Evolutionary conservation across 1,140 invertebrate genomes (phyloP), one percentile per base, ranked within the genome.

Genomic region (Aplysia californica): DNA sequence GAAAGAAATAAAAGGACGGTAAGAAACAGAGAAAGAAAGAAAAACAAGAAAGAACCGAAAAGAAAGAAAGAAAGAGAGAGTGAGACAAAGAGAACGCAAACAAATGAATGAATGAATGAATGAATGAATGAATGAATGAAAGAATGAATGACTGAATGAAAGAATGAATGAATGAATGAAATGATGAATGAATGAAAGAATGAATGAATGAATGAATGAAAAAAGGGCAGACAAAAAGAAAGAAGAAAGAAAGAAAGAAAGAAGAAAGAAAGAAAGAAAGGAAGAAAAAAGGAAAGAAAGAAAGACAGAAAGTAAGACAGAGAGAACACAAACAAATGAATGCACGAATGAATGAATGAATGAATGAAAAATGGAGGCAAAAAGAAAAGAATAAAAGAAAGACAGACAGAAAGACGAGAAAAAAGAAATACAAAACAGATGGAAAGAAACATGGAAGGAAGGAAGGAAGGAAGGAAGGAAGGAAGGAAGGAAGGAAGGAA

Each of bases 401-500:
- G n/a, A n/a, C n/a, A 41, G 26, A 44, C 20, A 1, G 29, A 44
- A 41, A 56, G n/a, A 20, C 39, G 29, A 31, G 44, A 35, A 29
- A 55, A 55, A 4, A 56, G 26, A 29, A 26, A 20, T 15, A 23
- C 29, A 1, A 50, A 26, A 35, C 10, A n/a, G n/a, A 50, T 10
- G n/a, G 44, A 50, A 50, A n/a, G 55, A 72, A 35, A 44, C 33
- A 58, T 33, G 55, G 69, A 72, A 21, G 55, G 55, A 72, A 58
- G 55, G 55, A 72, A 72, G 55, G 55, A 72, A 59, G 69, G 55
- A 72, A 58, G 55, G 55, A 72, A 72, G 69, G 55, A 72, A 58
- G 69, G 55, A 72, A 59, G 69, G 55, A 72, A 72, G 69, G 69
- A 58, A 36, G 69, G 69, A 72, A 72, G 55, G 69, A 72, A 72